phyloP scores from a whole-genome alignment of 2,113 vertebrate genomes.

The Manacus vitellinus region DNA sequence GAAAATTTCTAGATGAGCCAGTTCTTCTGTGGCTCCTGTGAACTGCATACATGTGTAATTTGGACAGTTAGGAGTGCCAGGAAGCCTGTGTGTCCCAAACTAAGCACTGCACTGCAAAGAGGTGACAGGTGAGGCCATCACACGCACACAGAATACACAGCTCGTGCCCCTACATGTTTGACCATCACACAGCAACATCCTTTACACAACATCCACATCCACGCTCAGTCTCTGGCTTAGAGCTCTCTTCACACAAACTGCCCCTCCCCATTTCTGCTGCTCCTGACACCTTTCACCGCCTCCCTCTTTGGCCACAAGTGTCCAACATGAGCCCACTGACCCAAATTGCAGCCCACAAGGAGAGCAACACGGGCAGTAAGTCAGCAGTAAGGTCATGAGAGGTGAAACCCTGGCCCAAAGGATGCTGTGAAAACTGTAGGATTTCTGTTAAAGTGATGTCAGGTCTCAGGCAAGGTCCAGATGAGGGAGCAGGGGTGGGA shows the following conservation, averaged over 20 bases:
- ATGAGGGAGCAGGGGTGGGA: too few relatives aligned
- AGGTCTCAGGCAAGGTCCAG: background rate
- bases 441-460: background rate
- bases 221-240: accelerated
- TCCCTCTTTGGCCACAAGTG: accelerated
- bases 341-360: accelerated
- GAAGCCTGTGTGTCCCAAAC: background rate
- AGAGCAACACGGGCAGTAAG: background rate
- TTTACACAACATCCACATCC: accelerated
- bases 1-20: background rate
- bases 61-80: background rate
- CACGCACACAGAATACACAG: background rate
- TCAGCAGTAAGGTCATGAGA: background rate
- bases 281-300: background rate
- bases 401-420: background rate
- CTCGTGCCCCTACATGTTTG: accelerated
- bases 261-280: background rate
- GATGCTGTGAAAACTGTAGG: accelerated
- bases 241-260: background rate
- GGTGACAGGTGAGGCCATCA: accelerated
- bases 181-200: background rate
- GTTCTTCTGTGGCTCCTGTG: accelerated
- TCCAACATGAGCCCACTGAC: accelerated
- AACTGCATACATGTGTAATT: accelerated
- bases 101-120: background rate